These are phyloP conservation scores for Danio aesculapii DNA, from an alignment of 2,797 vertebrate genomes.

Conservation along the genomic window DNA sequence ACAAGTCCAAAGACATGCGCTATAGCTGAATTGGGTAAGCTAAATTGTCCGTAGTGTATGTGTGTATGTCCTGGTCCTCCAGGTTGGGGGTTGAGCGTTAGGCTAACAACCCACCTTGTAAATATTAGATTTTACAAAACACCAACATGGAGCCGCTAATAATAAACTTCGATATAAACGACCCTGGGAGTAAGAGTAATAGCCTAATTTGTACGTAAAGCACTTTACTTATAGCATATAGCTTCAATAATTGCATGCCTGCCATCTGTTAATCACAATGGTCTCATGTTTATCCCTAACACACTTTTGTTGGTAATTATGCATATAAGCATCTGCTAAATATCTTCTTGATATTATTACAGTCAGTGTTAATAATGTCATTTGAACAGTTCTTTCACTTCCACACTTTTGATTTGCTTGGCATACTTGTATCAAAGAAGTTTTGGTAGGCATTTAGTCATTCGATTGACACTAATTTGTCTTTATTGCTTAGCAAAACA, in stretches of 20 bases:
- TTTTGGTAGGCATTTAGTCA: not conserved
- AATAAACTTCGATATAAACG: no score
- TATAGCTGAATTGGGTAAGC: no score
- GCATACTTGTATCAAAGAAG: not conserved
- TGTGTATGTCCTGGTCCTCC: no score
- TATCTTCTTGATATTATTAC: not conserved
- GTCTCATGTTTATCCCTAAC: not conserved
- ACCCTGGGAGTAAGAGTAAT: not conserved
- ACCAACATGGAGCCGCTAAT: no score
- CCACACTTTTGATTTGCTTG: not conserved
- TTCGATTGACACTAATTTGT: constrained; percentile 1
- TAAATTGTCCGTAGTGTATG: no score
- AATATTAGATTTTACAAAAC: no score
- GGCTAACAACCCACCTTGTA: no score
- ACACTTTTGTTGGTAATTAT: not conserved
- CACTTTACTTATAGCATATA: not conserved
- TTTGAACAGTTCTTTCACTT: not conserved
- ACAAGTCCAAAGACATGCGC: no score
- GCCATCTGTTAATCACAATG: not conserved
- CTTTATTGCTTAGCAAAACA: constrained; percentile 30
- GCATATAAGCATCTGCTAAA: constrained; percentile 1
- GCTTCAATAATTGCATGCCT: not conserved
- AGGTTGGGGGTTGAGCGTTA: no score
- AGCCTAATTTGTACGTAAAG: not conserved
- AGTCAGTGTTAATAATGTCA: constrained; percentile 5